These are phyloP conservation scores for Ochlodes sylvanus DNA, from an alignment of 2,888 invertebrate species.

Conservation along the genomic window DNA sequence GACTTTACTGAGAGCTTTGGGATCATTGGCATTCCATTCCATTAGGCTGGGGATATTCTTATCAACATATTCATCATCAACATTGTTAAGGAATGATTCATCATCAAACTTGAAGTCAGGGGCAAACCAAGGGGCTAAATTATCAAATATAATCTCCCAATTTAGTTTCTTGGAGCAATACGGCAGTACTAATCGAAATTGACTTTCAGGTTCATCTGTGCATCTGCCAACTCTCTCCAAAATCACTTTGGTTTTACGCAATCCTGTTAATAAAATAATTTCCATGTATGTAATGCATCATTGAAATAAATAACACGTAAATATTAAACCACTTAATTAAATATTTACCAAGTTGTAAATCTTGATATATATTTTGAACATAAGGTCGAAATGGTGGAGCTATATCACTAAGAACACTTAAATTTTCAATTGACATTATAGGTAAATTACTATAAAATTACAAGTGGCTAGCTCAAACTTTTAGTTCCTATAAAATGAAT, in stretches of 20 bases:
- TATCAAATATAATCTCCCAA: conserved; percentile 90
- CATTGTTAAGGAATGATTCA: conserved; percentile 86
- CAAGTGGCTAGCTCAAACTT: too few species aligned
- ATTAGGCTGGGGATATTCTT: conserved; percentile 85
- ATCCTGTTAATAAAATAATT: conserved; percentile 55
- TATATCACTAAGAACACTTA: conserved; percentile 67
- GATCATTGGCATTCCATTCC: conserved; percentile 87
- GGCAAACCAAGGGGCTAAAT: conserved; percentile 86
- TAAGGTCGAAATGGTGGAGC: conserved; percentile 75
- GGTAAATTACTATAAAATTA: conserved; percentile 44
- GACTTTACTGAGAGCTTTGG: conserved; percentile 85
- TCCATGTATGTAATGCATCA: not conserved
- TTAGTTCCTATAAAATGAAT: too few species aligned
- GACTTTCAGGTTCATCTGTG: conserved; percentile 70
- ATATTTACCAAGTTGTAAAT: conserved; percentile 71
- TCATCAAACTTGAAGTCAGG: conserved; percentile 92
- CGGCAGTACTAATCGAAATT: conserved; percentile 87
- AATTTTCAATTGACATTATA: conserved; percentile 58
- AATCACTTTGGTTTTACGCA: conserved; percentile 78
- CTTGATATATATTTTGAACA: conserved; percentile 72
- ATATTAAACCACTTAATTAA: not conserved
- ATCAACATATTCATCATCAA: conserved; percentile 82
- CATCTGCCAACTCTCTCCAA: conserved; percentile 71
- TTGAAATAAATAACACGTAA: not conserved
- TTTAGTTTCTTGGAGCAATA: conserved; percentile 88